These are phyloP conservation scores for Phyllostomus hastatus DNA, from an alignment of 2,113 vertebrate species.

Conservation along the genomic window DNA sequence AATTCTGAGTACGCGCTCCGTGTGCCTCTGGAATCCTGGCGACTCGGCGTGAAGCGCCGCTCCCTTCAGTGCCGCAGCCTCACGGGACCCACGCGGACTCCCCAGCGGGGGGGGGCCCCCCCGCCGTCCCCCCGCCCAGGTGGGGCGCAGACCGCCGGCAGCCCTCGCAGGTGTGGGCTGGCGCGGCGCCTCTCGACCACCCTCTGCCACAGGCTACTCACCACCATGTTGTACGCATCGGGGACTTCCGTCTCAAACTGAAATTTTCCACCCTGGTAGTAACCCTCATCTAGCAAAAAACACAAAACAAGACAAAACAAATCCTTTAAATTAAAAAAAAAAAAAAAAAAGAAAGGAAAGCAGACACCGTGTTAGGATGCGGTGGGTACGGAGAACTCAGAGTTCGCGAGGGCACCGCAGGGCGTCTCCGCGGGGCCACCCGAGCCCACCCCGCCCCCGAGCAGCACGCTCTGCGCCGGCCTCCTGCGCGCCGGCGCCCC, in stretches of 20 bases:
- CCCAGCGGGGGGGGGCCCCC: too few relatives aligned
- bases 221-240: slow-evolving; percentile 99
- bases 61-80: neutral
- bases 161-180: too few relatives aligned
- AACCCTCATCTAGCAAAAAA: slow-evolving; percentile 92
- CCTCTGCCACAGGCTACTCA: slow-evolving; percentile 81
- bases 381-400: neutral
- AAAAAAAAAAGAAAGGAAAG: slow-evolving; percentile 13
- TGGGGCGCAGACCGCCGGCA: neutral
- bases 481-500: too few relatives aligned
- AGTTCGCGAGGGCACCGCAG: neutral
- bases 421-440: too few relatives aligned
- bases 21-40: neutral
- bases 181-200: neutral
- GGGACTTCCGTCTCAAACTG: slow-evolving; percentile 98
- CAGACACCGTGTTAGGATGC: neutral
- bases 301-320: slow-evolving; percentile 64
- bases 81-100: too few relatives aligned
- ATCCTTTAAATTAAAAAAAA: slow-evolving; percentile 42
- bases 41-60: neutral
- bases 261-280: slow-evolving; percentile 98
- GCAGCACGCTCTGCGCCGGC: too few relatives aligned
- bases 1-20: neutral
- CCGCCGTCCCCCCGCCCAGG: too few relatives aligned
- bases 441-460: neutral